Percentiles rank a stretch among this genome's conserved stretches.
Evolutionary conservation across 2,797 vertebrate genomes (phyloP).

Genomic region (Rachycentron canadum): DNA sequence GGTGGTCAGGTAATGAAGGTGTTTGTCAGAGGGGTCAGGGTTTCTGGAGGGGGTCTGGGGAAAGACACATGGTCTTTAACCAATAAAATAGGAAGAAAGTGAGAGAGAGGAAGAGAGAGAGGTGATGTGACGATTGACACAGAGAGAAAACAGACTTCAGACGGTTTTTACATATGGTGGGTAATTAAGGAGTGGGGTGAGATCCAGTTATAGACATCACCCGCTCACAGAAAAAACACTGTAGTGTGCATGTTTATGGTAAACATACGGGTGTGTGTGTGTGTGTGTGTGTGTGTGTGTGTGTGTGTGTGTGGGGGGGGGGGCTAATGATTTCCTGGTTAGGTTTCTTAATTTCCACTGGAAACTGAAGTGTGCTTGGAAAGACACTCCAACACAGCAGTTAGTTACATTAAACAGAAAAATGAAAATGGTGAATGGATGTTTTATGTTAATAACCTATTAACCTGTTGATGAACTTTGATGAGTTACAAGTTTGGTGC

Average conservation of each 20-base stretch:
- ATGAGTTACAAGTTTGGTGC: no score
- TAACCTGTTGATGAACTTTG: background rate
- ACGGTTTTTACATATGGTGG: constrained; percentile 45
- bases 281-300: constrained; percentile 7
- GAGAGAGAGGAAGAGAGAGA: background rate
- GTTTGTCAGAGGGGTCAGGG: constrained; percentile 51
- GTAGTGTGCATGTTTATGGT: constrained; percentile 35
- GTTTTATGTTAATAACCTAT: background rate
- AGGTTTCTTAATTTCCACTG: constrained; percentile 14
- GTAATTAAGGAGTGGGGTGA: constrained; percentile 59
- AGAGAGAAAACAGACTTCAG: constrained; percentile 40
- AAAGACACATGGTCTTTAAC: constrained; percentile 11
- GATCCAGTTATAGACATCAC: constrained; percentile 58
- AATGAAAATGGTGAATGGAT: background rate
- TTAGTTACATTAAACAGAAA: background rate
- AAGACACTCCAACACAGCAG: background rate
- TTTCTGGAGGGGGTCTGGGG: constrained; percentile 47
- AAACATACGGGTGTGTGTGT: constrained; percentile 36
- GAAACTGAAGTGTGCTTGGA: background rate
- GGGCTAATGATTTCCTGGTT: constrained; percentile 45
- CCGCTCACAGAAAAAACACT: constrained; percentile 30
- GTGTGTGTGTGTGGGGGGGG: background rate
- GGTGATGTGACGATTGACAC: constrained; percentile 13
- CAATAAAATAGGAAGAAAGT: constrained; percentile 20
- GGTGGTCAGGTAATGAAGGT: constrained; percentile 61